A percentile compares a stretch with the other conserved stretches of the same genome.
Evolutionary conservation across 2,888 invertebrate genomes (phyloP).

Genomic region (Machimus rusticus): DNA sequence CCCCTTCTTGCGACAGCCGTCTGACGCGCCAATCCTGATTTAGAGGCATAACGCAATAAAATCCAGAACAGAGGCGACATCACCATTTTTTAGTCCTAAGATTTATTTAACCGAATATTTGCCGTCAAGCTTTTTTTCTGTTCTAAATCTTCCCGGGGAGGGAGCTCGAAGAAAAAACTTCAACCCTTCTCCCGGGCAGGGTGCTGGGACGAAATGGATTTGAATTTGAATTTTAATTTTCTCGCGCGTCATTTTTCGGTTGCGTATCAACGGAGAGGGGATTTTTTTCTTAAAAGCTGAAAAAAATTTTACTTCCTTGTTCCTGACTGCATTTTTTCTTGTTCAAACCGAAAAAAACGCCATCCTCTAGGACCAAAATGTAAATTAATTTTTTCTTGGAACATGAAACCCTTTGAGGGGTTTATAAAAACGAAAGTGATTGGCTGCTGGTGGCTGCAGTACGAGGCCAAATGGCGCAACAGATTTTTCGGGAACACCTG

Average conservation of each 20-base stretch:
- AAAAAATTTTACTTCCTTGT: background rate
- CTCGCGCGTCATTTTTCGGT: background rate
- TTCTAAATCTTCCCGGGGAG: background rate
- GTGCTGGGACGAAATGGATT: background rate
- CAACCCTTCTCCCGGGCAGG: background rate
- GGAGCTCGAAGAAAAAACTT: background rate
- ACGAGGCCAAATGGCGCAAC: background rate
- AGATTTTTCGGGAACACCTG: background rate
- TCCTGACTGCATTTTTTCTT: background rate
- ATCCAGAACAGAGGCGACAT: background rate
- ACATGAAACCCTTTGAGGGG: background rate
- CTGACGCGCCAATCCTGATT: background rate
- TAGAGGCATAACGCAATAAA: background rate
- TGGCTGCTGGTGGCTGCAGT: background rate
- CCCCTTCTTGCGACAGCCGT: background rate
- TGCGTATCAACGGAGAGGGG: background rate
- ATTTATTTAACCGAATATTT: background rate
- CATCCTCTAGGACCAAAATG: background rate
- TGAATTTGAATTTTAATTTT: background rate
- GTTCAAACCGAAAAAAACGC: background rate
- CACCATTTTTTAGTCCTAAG: background rate
- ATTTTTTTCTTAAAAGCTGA: background rate
- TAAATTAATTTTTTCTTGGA: background rate
- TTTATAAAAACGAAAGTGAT: background rate
- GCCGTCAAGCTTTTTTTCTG: background rate